These are phyloP conservation scores for Tragulus kanchil DNA, from an alignment of 2,113 vertebrate species.

Conservation along the genomic window DNA sequence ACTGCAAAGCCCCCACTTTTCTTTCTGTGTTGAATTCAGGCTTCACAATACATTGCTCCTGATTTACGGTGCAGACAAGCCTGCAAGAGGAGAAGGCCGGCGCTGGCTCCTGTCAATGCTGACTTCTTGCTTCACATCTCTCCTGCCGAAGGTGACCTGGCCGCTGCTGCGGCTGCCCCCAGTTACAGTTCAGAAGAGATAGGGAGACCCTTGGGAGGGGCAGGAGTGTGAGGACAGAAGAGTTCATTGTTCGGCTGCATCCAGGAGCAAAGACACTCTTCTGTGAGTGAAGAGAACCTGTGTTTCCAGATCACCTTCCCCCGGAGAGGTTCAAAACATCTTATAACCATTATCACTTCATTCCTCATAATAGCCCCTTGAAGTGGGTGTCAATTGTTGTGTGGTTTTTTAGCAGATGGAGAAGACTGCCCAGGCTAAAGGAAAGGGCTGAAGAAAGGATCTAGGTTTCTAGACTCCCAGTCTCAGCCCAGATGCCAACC, in stretches of 20 bases:
- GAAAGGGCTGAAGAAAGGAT: background rate
- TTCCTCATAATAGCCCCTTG: constrained; percentile 14
- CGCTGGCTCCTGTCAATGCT: fast-evolving
- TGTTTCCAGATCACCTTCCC: constrained; percentile 57
- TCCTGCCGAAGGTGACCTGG: background rate
- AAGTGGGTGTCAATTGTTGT: constrained; percentile 29
- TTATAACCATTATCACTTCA: constrained; percentile 47
- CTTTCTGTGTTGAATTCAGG: background rate
- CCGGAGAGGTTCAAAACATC: constrained; percentile 50
- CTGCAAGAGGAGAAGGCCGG: background rate
- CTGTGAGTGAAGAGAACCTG: background rate
- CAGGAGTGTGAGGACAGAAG: background rate
- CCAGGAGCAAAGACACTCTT: background rate
- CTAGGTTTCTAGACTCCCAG: background rate
- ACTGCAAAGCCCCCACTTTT: background rate
- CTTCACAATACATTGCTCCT: background rate
- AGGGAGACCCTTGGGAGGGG: background rate
- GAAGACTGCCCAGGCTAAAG: constrained; percentile 1
- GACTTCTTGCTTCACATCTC: background rate
- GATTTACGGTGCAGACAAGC: background rate
- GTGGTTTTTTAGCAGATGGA: constrained; percentile 38
- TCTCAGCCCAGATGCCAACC: background rate
- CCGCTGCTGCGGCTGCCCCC: background rate
- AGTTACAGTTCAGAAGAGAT: background rate
- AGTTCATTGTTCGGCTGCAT: background rate